Base-by-base conservation (phyloP, 2,797 vertebrate genomes). In the Anguilla megastoma region DNA sequence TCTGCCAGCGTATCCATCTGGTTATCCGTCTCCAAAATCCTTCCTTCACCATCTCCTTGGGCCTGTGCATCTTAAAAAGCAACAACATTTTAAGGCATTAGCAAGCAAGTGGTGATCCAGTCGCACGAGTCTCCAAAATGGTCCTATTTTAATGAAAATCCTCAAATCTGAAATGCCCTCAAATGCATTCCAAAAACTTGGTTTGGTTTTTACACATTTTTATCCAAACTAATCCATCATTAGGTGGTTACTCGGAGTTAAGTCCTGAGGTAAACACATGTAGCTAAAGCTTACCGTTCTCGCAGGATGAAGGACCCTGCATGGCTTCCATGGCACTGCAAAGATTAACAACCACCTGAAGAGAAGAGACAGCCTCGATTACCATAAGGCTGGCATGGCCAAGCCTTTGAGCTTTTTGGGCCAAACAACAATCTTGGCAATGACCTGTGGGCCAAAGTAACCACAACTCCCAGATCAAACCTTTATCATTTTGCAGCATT, bases 281-380 rank as follows among this genome's bases (percentile, higher is more conserved):
- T 36, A 5, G 36, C 0, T 6, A 30, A 18, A 56, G 91, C 91
- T 90, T 88, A 95, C 95, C 90, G 14, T 91, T 89, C 0, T 88
- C 85, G 87, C 89, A 92, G 14, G 1, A 60, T 0, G 93, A 95
- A 1, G 95, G 93, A 0, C 87, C 92, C 2, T 66, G 91, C 95
- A 96, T 90, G 56, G 94, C 95, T 0, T 96, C 96, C 90, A 96
- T 87, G 30, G 91, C 94, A 2, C 94, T 92, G 90, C 95, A 96
- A 84, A 96, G 91, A 91, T 97, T 96, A 50, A 96, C 85, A 90
- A 96, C 94, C 90, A 96, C 85, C 96, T 96, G 89, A 36, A 14
- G 87, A 24, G 83, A 58, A 76, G 30, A 80, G 84, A 82, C 36
- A 50, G n/a, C 45, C 33, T 82, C 7, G 45, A 41, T 82, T 82